Evolutionary conservation across 1,140 invertebrate species (phyloP), one percentile per base, ranked within the genome.

Genomic region (Nilaparvata lugens): DNA sequence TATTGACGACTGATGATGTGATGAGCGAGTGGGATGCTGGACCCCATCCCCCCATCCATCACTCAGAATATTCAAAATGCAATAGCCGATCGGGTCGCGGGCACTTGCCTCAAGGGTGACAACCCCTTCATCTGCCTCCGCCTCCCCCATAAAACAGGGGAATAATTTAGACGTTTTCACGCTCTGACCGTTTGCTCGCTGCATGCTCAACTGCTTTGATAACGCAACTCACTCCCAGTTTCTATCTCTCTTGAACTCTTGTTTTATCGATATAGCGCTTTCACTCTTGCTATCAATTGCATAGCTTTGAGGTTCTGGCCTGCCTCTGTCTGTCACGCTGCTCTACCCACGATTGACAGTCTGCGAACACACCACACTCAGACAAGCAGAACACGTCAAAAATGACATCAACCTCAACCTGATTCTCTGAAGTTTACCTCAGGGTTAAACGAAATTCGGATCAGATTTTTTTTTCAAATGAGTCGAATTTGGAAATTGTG

Each of bases 241-340:
- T 19, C 5, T 48, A 23, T 48, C 21, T 23, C 45, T 19, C 16
- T 48, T 14, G 9, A 45, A 4, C n/a, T 13, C n/a, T 45, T 45
- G 7, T 9, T 9, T 21, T 4, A 25, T 45, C 21, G 24, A 43
- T 18, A 24, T 14, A 28, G 19, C 2, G 23, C 21, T 42, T 9
- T 35, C 31, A 38, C 25, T 38, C n/a, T 25, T 19, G 18, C 54
- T 56, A 28, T 56, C 54, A 38, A n/a, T 25, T 31, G 38, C 54
- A 4, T 16, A 11, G 4, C 40, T 19, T 25, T 3, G 31, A 2
- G 14, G 16, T 25, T 38, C 40, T 38, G 31, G 28, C 40, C 21
- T 56, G 19, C 40, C 24, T 56, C 45, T 48, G 45, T 48, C 54
- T 56, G 28, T 56, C 54, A 38, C 28, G 4, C 54, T n/a, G 23